A percentile compares a stretch with the other conserved stretches of the same genome.
Evolutionary conservation across 2,113 vertebrate species (phyloP).

Genomic region (Ranitomeya variabilis): DNA sequence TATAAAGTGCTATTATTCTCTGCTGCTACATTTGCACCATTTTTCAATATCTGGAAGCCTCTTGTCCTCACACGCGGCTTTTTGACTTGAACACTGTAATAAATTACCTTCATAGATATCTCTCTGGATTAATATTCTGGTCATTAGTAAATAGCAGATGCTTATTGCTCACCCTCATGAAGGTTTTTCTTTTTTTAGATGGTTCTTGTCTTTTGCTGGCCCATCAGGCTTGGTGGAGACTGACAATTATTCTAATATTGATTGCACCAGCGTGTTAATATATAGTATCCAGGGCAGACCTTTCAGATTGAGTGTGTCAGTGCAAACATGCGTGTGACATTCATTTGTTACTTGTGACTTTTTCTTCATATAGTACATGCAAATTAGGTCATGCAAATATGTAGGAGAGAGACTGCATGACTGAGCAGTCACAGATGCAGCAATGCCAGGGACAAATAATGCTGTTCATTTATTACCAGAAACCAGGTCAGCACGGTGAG

Average conservation of each 20-base stretch:
- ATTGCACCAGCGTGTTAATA: conserved; percentile 43
- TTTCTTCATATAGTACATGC: conserved; percentile 56
- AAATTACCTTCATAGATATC: conserved; percentile 12
- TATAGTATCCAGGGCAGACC: conserved; percentile 26
- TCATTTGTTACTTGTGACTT: conserved; percentile 57
- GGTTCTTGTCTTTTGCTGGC: background rate
- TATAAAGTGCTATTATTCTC: background rate
- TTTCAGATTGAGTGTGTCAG: conserved; percentile 53
- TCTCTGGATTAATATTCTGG: background rate
- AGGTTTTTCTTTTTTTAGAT: background rate
- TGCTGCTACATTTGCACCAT: background rate
- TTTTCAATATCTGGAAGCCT: background rate
- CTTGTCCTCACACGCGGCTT: background rate
- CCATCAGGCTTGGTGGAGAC: conserved; percentile 2
- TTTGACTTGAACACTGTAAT: background rate
- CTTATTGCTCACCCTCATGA: background rate
- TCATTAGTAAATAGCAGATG: conserved; percentile 44
- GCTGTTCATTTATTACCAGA: conserved; percentile 49
- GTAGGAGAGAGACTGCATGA: conserved; percentile 52
- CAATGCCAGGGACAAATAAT: conserved; percentile 39
- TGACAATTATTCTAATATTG: conserved; percentile 32
- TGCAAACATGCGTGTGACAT: conserved; percentile 53
- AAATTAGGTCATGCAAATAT: conserved; percentile 58
- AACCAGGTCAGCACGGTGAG: conserved; percentile 48
- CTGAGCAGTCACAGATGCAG: conserved; percentile 52